Percentiles rank a stretch among this genome's conserved stretches.
These are phyloP conservation scores for Hormaphis cornu DNA, from an alignment of 1,140 invertebrate species.

Conservation along the genomic window DNA sequence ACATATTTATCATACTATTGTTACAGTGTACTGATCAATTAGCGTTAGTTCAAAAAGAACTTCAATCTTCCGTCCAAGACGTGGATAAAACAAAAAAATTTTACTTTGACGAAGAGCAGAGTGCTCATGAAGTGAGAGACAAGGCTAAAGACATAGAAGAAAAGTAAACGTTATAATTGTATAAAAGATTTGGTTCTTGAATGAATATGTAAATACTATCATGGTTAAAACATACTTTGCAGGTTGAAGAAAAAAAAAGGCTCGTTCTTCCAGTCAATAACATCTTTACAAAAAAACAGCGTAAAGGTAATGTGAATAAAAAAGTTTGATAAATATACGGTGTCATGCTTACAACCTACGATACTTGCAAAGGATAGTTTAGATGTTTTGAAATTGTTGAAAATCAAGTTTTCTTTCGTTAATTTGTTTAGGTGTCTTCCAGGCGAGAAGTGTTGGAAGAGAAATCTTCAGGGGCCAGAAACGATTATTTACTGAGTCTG, in stretches of 20 bases:
- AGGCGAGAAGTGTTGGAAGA: conserved; percentile 84
- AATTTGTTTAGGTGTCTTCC: conserved; percentile 57
- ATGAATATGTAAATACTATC: background rate
- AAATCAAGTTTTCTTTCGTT: too few relatives aligned
- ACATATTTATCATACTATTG: background rate
- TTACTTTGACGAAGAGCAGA: conserved; percentile 91
- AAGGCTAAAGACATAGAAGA: conserved; percentile 93
- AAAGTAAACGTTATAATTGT: conserved; percentile 57
- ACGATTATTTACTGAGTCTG: conserved; percentile 85
- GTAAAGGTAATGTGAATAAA: conserved; percentile 62
- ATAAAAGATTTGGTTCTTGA: background rate
- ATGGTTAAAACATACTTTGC: conserved; percentile 40
- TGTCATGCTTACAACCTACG: too few relatives aligned
- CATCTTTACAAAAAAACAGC: conserved; percentile 89
- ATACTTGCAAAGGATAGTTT: too few relatives aligned
- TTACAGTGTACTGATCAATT: conserved; percentile 75
- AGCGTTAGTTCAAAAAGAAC: conserved; percentile 77
- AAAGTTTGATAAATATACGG: too few relatives aligned
- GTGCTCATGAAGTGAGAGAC: conserved; percentile 85
- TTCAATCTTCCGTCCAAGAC: conserved; percentile 76
- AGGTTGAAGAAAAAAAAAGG: conserved; percentile 93
- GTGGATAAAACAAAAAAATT: conserved; percentile 90
- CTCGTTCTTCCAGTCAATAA: conserved; percentile 90
- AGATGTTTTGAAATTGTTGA: too few relatives aligned
- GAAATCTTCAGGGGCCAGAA: conserved; percentile 86